Percentiles rank a stretch among this genome's conserved stretches.
Conservation (phyloP, 2,113 vertebrate species). For the Poeciliopsis retropinna region DNA sequence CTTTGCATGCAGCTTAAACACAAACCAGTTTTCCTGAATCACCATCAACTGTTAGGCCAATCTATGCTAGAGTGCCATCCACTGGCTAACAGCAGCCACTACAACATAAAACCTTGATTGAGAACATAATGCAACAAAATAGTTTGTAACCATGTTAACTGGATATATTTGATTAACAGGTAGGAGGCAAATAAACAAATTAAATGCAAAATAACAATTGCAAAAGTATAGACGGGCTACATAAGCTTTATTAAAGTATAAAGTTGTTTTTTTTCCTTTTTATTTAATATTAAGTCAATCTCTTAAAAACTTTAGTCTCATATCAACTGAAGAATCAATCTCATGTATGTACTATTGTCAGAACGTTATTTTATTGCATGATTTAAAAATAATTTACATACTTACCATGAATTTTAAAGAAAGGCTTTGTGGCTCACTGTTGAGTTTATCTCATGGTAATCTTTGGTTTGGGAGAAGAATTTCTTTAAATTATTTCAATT, state of each 20-base stretch:
- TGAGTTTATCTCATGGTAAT: too few species aligned
- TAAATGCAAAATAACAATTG: background rate
- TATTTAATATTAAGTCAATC: background rate
- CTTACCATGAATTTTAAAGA: too few species aligned
- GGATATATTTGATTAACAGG: background rate
- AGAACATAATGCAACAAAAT: too few species aligned
- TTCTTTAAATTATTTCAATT: too few species aligned
- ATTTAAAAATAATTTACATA: background rate
- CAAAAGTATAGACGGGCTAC: background rate
- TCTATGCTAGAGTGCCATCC: slow-evolving; percentile 55
- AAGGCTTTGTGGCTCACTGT: too few species aligned
- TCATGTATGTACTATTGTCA: background rate
- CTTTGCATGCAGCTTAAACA: background rate
- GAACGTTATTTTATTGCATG: background rate
- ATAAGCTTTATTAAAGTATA: background rate
- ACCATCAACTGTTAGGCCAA: background rate
- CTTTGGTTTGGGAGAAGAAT: too few species aligned
- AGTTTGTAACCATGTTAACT: too few species aligned
- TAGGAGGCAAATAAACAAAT: background rate
- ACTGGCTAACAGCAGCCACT: slow-evolving; percentile 15
- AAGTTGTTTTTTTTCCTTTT: background rate
- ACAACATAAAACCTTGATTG: slow-evolving; percentile 8
- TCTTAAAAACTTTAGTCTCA: background rate
- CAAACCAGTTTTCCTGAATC: background rate
- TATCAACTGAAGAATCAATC: background rate